These are phyloP conservation scores for Apodemus speciosus DNA, from an alignment of 2,113 vertebrate species.

Conservation along the genomic window DNA sequence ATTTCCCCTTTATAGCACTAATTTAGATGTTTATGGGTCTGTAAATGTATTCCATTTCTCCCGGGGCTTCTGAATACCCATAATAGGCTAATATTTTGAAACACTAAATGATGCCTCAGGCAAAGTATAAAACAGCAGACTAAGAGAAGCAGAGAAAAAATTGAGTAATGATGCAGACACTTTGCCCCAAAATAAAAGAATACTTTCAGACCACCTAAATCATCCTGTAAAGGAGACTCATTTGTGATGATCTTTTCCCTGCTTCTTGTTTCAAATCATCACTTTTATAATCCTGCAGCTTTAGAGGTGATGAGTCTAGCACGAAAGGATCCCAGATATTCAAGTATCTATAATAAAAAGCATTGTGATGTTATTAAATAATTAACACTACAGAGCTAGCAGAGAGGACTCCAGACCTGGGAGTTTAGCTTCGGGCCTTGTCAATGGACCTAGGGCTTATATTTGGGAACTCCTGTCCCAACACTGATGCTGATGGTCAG, in stretches of 20 bases:
- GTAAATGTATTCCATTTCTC: conserved; percentile 80
- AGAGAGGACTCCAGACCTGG: no score
- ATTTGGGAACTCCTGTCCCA: not conserved
- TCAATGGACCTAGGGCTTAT: not conserved
- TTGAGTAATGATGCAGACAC: conserved; percentile 51
- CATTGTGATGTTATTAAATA: not conserved
- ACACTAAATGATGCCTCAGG: conserved; percentile 44
- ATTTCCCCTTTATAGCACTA: conserved; percentile 79
- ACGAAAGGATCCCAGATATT: not conserved
- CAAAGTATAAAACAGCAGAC: conserved; percentile 14
- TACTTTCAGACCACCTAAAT: conserved; percentile 45
- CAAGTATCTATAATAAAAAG: not conserved
- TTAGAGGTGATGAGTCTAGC: not conserved
- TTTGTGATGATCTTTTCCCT: conserved; percentile 27
- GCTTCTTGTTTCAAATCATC: conserved; percentile 44
- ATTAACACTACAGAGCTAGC: not conserved
- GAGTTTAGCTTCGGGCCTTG: not conserved
- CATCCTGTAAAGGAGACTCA: not conserved
- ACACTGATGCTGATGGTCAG: not conserved
- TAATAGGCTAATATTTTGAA: conserved; percentile 74
- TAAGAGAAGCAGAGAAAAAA: conserved; percentile 6
- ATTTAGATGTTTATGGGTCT: conserved; percentile 80
- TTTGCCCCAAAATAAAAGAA: conserved; percentile 45
- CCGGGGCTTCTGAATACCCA: conserved; percentile 77
- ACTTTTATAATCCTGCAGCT: not conserved